These are phyloP conservation scores for Steinernema khuongi DNA, from an alignment of 1,140 invertebrate genomes.

Conservation along the genomic window DNA sequence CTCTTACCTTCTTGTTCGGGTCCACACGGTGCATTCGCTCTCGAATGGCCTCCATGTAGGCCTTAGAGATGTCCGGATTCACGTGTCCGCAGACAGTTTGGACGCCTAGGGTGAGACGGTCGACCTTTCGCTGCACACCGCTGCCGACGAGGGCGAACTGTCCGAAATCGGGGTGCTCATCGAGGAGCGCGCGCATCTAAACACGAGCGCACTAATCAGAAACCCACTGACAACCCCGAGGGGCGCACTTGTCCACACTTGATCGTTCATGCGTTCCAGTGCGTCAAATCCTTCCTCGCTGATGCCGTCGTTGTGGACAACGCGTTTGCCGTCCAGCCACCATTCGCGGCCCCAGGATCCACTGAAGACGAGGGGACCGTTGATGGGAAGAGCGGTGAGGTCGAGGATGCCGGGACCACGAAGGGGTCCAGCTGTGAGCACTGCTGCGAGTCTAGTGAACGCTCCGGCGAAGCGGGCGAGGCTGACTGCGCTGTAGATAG, in stretches of 20 bases:
- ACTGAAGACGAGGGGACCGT: slow-evolving; percentile 57
- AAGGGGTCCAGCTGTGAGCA: slow-evolving; percentile 52
- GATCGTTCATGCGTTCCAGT: slow-evolving; percentile 43
- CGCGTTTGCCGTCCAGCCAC: slow-evolving; percentile 52
- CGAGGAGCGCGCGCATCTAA: slow-evolving; percentile 25
- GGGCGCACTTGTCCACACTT: slow-evolving; percentile 25
- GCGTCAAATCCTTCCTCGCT: slow-evolving; percentile 49
- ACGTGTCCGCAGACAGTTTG: slow-evolving; percentile 58
- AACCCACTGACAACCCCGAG: not conserved
- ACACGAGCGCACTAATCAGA: slow-evolving; percentile 20
- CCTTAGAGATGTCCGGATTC: slow-evolving; percentile 43
- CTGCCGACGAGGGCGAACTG: slow-evolving; percentile 57
- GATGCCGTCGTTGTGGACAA: slow-evolving; percentile 58
- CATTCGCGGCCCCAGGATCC: slow-evolving; percentile 58
- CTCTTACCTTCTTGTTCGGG: slow-evolving; percentile 41
- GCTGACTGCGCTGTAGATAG: slow-evolving; percentile 55
- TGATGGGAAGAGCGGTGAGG: slow-evolving; percentile 54
- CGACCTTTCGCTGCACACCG: slow-evolving; percentile 56
- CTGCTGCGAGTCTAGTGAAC: slow-evolving; percentile 51
- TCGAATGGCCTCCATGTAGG: slow-evolving; percentile 53
- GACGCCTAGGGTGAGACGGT: slow-evolving; percentile 55
- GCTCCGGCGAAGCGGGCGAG: slow-evolving; percentile 48
- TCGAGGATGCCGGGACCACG: slow-evolving; percentile 55
- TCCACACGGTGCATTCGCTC: slow-evolving; percentile 55
- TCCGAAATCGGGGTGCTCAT: slow-evolving; percentile 25